Conservation (phyloP, 2,113 vertebrate species). For the Odobenus rosmarus region DNA sequence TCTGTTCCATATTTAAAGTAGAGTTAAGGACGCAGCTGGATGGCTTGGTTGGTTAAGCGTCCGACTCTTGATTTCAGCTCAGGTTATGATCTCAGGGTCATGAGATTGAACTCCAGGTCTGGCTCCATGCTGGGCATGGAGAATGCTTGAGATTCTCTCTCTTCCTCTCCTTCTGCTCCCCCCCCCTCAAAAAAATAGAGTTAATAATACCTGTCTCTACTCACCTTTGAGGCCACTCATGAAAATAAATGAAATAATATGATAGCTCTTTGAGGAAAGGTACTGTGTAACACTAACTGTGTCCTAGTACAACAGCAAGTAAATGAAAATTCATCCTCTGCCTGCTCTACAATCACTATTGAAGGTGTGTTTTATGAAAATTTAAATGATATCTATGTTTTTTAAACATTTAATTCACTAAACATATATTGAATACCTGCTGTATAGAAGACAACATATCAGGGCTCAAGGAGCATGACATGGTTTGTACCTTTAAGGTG, state of each 20-base stretch:
- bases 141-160: neutral
- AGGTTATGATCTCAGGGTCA: neutral
- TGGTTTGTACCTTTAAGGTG: neutral
- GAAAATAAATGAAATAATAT: slow-evolving; percentile 49
- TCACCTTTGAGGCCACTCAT: neutral
- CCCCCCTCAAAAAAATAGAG: neutral
- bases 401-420: slow-evolving; percentile 44
- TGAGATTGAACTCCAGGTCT: neutral
- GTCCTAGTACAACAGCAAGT: neutral
- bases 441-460: neutral
- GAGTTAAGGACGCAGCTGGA: neutral
- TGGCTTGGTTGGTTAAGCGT: neutral
- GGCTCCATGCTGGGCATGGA: neutral
- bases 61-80: neutral
- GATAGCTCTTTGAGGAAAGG: slow-evolving; percentile 28
- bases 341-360: neutral
- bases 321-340: neutral
- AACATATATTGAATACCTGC: neutral
- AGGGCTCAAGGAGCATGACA: neutral
- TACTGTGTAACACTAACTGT: neutral
- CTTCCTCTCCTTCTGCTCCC: neutral
- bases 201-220: slow-evolving; percentile 14
- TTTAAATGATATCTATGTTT: slow-evolving; percentile 3
- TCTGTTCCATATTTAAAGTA: neutral
- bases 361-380: slow-evolving; percentile 17